Conservation (phyloP, 1,140 invertebrate genomes). For the Musca vetustissima region DNA sequence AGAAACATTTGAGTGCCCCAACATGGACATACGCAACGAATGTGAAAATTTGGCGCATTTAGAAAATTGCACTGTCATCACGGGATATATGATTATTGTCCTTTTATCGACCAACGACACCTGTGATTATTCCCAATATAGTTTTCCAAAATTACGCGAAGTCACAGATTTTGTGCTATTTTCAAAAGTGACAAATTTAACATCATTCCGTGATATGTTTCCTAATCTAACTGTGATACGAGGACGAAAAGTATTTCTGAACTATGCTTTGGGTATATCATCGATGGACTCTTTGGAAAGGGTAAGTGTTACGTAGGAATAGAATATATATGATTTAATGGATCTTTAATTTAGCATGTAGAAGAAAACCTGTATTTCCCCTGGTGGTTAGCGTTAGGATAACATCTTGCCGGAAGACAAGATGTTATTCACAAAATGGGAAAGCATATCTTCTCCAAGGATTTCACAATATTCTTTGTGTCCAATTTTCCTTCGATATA, state of each 20-base stretch:
- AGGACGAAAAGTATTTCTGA: conserved; percentile 81
- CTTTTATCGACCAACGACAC: conserved; percentile 62
- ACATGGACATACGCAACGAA: conserved; percentile 79
- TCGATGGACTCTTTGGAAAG: conserved; percentile 39
- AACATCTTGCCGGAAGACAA: too few species aligned
- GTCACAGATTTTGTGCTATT: conserved; percentile 66
- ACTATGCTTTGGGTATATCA: conserved; percentile 82
- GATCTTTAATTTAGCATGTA: too few species aligned
- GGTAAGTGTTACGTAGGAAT: conserved; percentile 30
- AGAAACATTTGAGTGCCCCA: conserved; percentile 62
- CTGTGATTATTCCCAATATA: conserved; percentile 18
- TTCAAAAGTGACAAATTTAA: conserved; percentile 73
- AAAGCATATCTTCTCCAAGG: too few species aligned
- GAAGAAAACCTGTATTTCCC: too few species aligned
- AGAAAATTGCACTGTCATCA: conserved; percentile 79
- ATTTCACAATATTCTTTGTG: too few species aligned
- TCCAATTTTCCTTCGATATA: too few species aligned
- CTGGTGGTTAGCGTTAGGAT: too few species aligned
- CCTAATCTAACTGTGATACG: conserved; percentile 92
- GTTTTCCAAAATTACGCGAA: conserved; percentile 53
- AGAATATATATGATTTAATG: too few species aligned
- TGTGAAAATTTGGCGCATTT: conserved; percentile 69
- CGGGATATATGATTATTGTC: conserved; percentile 79
- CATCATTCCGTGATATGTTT: conserved; percentile 78
- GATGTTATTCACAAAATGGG: too few species aligned